Evolutionary conservation across 2,797 vertebrate genomes (phyloP).

Genomic region (Oreochromis mossambicus): DNA sequence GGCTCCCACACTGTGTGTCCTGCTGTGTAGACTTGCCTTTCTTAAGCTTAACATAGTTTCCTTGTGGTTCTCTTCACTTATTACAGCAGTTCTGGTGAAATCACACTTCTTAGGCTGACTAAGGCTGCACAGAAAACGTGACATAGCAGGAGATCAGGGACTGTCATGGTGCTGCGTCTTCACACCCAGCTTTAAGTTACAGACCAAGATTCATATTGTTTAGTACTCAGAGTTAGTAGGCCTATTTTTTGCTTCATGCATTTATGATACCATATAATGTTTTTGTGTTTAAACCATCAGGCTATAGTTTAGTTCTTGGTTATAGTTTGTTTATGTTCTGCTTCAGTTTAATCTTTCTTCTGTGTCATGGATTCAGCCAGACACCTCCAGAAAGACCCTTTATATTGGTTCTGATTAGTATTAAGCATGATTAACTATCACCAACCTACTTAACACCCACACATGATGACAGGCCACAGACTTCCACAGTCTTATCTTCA

Average conservation of each 20-base stretch:
- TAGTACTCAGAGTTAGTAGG: not conserved
- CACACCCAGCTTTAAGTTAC: not conserved
- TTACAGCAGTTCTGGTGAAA: not conserved
- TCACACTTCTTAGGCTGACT: not conserved
- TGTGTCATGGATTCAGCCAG: not conserved
- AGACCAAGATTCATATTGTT: not conserved
- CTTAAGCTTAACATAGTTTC: not conserved
- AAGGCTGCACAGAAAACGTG: not conserved
- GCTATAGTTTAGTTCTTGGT: not conserved
- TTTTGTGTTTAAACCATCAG: not conserved
- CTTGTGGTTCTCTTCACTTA: not conserved
- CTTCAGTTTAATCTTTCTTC: not conserved
- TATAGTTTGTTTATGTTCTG: not conserved
- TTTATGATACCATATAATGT: rapidly evolving
- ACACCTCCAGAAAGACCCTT: not conserved
- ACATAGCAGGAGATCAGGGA: not conserved
- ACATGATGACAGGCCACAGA: not conserved
- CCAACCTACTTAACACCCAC: not conserved
- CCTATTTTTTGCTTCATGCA: not conserved
- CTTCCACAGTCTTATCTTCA: not conserved
- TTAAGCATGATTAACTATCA: not conserved
- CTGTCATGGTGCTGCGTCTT: not conserved
- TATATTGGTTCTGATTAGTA: not conserved
- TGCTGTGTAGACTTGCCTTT: not conserved
- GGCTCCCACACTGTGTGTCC: not conserved